Conservation (phyloP, 2,113 vertebrate genomes). For the Stigmatopora argus region DNA sequence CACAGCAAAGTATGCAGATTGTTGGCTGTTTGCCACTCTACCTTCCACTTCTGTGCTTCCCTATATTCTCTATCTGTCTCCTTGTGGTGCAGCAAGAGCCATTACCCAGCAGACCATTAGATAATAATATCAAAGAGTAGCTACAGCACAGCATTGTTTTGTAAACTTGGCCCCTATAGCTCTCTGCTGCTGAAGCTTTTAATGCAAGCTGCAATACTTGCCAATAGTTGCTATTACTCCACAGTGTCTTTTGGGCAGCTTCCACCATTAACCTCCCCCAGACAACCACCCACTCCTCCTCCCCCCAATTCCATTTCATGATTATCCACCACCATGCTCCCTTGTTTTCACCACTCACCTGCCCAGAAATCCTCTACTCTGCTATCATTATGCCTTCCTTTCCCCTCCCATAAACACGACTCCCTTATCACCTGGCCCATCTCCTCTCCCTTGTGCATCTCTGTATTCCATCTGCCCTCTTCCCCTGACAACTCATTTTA, state of each 20-base stretch:
- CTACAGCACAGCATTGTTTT: conserved; percentile 28
- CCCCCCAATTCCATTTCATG: conserved; percentile 21
- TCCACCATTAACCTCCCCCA: not conserved
- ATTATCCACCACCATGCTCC: conserved; percentile 21
- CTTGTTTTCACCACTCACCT: conserved; percentile 34
- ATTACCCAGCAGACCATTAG: conserved; percentile 32
- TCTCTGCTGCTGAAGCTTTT: conserved; percentile 28
- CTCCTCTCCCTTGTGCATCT: conserved; percentile 18
- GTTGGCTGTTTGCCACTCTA: conserved; percentile 12
- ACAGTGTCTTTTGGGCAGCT: not conserved
- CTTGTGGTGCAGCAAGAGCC: conserved; percentile 27
- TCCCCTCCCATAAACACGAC: not conserved
- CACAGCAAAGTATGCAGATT: conserved; percentile 29
- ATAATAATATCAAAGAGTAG: conserved; percentile 28
- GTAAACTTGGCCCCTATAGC: conserved; percentile 30
- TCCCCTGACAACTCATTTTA: conserved; percentile 23
- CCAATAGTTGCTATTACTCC: conserved; percentile 7
- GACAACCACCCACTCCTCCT: not conserved
- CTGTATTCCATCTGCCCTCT: conserved; percentile 22
- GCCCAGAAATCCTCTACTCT: conserved; percentile 21
- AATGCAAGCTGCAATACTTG: conserved; percentile 30
- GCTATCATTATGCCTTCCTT: conserved; percentile 20
- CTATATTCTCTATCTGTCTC: conserved; percentile 4
- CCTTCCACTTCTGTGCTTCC: conserved; percentile 19
- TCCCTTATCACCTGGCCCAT: conserved; percentile 25